These are phyloP conservation scores for Megalopta genalis DNA, from an alignment of 1,140 invertebrate genomes.

Conservation along the genomic window DNA sequence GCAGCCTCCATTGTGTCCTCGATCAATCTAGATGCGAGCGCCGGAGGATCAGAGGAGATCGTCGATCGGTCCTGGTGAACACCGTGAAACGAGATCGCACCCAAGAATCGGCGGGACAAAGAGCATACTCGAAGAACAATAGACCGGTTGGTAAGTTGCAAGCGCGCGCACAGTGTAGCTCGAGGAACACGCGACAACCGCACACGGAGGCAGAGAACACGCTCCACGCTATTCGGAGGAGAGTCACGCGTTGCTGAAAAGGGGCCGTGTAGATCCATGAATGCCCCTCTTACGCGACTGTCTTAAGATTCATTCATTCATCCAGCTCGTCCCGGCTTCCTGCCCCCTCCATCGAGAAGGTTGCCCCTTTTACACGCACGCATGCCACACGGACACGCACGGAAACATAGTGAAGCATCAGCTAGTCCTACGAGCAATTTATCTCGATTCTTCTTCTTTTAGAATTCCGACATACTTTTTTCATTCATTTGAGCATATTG, in stretches of 20 bases:
- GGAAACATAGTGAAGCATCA: no score
- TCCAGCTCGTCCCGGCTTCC: constrained; percentile 63
- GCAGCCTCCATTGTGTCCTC: constrained; percentile 15
- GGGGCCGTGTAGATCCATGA: constrained; percentile 69
- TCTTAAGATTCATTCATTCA: constrained; percentile 80
- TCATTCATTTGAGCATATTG: no score
- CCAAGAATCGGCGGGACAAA: neutral
- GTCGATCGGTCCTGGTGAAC: neutral
- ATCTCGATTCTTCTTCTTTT: no score
- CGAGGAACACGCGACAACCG: neutral
- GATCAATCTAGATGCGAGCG: no score
- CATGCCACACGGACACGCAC: no score
- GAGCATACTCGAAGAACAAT: constrained; percentile 4
- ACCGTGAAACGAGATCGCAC: neutral
- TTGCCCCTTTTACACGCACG: constrained; percentile 36
- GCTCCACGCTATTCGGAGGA: neutral
- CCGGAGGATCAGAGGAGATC: neutral
- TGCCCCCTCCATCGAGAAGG: constrained; percentile 45
- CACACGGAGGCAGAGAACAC: neutral
- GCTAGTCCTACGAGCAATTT: no score
- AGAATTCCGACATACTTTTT: no score
- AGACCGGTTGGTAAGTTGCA: neutral
- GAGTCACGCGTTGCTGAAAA: constrained; percentile 49
- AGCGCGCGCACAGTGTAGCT: no score
- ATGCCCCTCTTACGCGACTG: constrained; percentile 71